Percentiles rank a stretch among this genome's conserved stretches.
Evolutionary conservation across 2,113 vertebrate genomes (phyloP).

Genomic region (Cynopterus brachyotis): DNA sequence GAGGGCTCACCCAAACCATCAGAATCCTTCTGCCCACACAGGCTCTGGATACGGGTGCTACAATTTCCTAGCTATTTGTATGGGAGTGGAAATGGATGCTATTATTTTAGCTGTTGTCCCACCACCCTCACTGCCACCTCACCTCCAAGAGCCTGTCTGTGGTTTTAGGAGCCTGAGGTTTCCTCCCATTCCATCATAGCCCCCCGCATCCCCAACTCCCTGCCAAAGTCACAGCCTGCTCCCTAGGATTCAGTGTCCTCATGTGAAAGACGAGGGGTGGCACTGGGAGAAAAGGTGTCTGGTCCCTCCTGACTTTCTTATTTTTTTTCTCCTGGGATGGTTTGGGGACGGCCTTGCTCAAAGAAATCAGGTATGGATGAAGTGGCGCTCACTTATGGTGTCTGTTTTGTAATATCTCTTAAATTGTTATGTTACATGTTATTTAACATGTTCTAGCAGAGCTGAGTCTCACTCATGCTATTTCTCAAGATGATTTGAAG

Average conservation of each 20-base stretch:
- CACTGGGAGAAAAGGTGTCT: background rate
- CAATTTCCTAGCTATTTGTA: background rate
- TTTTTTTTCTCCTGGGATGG: background rate
- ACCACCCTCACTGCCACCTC: background rate
- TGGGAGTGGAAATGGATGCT: background rate
- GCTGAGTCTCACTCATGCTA: no score
- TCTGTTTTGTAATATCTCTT: background rate
- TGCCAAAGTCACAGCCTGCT: background rate
- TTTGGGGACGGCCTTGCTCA: background rate
- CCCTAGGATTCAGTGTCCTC: background rate
- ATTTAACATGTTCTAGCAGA: background rate
- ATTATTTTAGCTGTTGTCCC: fast-evolving
- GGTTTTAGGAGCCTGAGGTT: background rate
- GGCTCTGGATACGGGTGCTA: background rate
- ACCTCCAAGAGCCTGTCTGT: background rate
- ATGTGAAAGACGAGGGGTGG: background rate
- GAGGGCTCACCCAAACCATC: background rate
- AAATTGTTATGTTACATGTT: no score
- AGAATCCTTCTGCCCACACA: no score
- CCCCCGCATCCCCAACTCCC: background rate
- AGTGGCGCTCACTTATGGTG: background rate
- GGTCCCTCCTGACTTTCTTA: background rate
- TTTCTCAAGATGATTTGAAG: background rate
- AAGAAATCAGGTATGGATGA: background rate
- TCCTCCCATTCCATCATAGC: background rate